Base-by-base conservation (phyloP, 2,888 invertebrate species). In the Lissocephala sabroskyi region DNA sequence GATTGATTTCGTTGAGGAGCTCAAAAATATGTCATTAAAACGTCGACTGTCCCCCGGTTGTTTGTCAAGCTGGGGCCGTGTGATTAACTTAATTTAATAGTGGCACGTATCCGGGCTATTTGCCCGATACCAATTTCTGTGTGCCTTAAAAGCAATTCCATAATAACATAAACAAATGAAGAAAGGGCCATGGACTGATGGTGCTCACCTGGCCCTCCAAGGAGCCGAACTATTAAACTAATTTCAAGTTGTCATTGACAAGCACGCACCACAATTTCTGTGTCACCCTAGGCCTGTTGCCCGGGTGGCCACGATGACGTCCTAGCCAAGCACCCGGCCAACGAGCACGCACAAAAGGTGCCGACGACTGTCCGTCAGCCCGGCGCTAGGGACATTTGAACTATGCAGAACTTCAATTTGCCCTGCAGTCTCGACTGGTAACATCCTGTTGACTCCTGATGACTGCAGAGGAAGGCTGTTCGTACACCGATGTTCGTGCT, bases 181-280 rank as follows among this genome's bases (percentile, higher is more conserved):
- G 7, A 23, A 5, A 7, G 7, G 4, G 7, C 4, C 7, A 5
- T 23, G 4, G 3, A 3, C 3, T 5, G 23, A 23, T 7, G 23
- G 7, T 23, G 7, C 7, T 23, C 23, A 23, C 23, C 23, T 23
- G 7, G 7, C 23, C 23, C 23, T 7, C 7, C 58, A 59, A 43
- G 29, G 49, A 62, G 54, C 74, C 52, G 57, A 75, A 74, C 78
- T 70, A 77, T 70, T 77, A 70, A 70, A 70, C 68, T 77, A 70
- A 70, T 70, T 77, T 70, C 75, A 60, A 70, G 78, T 77, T 77
- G 75, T 74, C 68, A 77, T 52, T 62, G 68, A 50, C 60, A 62
- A 65, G 68, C 68, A 70, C 68, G 68, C 78, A 70, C 68, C 43
- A 40, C 45, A 39, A 41, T 45, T 56, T 40, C 49, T 32, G 14